Evolutionary conservation across 2,888 invertebrate species (phyloP).

Genomic region (Acronicta aceris): DNA sequence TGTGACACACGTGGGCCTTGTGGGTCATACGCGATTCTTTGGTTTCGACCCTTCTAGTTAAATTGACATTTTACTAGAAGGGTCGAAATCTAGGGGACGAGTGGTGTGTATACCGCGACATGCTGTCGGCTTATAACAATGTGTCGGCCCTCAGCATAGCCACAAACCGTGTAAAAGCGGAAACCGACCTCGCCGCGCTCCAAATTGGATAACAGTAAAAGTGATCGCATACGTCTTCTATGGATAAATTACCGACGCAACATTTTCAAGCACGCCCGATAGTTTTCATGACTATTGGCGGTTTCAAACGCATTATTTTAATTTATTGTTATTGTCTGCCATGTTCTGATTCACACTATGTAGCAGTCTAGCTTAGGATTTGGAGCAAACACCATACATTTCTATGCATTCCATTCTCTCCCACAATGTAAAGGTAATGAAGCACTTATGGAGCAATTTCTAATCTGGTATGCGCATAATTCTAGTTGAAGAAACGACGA

Average conservation of each 20-base stretch:
- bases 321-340: slow-evolving; percentile 68
- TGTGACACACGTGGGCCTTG: slow-evolving; percentile 75
- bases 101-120: slow-evolving; percentile 64
- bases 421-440: slow-evolving; percentile 38
- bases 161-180: slow-evolving; percentile 88
- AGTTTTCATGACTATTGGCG: slow-evolving; percentile 79
- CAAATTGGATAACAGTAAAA: slow-evolving; percentile 89
- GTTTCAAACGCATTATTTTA: slow-evolving; percentile 71
- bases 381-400: slow-evolving; percentile 39
- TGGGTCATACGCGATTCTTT: slow-evolving; percentile 47
- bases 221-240: slow-evolving; percentile 86
- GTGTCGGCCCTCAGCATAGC: slow-evolving; percentile 67
- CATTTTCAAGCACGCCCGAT: slow-evolving; percentile 62
- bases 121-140: slow-evolving; percentile 82
- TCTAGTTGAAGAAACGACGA: slow-evolving; percentile 24
- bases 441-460: slow-evolving; percentile 38
- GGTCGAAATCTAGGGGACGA: too few relatives aligned
- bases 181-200: slow-evolving; percentile 84
- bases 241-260: slow-evolving; percentile 73
- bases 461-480: slow-evolving; percentile 35
- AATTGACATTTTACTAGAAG: too few relatives aligned
- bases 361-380: slow-evolving; percentile 34
- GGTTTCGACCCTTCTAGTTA: too few relatives aligned
- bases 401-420: slow-evolving; percentile 36
- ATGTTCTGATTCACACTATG: slow-evolving; percentile 53